Base-by-base conservation (phyloP, 2,888 invertebrate genomes). In the Chrysopilus asiliformis region DNA sequence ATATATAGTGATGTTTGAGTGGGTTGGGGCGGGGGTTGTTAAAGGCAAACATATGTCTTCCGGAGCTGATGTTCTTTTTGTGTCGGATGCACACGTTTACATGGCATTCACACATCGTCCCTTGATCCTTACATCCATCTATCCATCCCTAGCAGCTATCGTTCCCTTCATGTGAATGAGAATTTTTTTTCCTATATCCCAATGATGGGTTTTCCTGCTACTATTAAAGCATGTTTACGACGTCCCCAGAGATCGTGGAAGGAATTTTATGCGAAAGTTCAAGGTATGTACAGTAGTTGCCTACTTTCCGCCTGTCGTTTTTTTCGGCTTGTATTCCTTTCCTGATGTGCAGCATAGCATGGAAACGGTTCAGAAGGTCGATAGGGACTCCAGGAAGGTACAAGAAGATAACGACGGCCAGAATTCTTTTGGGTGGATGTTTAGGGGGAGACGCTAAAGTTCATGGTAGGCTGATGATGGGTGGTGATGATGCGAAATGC, bases 141-240 rank as follows among this genome's bases (percentile, higher is more conserved):
- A 26, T 14, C 26, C 14, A 13, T 12, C 12, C 12, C 26, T 26
- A 13, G 12, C 26, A 6, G 13, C 12, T 26, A 26, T 13, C 12
- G 14, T 26, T 26, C 26, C 26, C 6, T 12, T 14, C 26, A 26
- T 14, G 26, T n/a, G n/a, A n/a, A n/a, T n/a, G n/a, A n/a, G n/a
- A n/a, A n/a, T n/a, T n/a, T n/a, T 7, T 27, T 8, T 30, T 30
- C n/a, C 9, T 30, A 30, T 15, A 18, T 19, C 17, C 17, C 8
- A 18, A 19, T 19, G 17, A 17, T 31, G 5, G 16, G 18, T n/a
- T 35, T 37, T 37, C 22, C 37, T 37, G 28, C 24, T 40, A 40
- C 40, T 34, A 40, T 40, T 40, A 37, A 40, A 40, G 34, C 31
- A 40, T 37, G 31, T 40, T 40, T 37, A 40, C 37, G 33, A 37